These are phyloP conservation scores for Drosophila cognata DNA, from an alignment of 2,888 invertebrate genomes.

Conservation along the genomic window DNA sequence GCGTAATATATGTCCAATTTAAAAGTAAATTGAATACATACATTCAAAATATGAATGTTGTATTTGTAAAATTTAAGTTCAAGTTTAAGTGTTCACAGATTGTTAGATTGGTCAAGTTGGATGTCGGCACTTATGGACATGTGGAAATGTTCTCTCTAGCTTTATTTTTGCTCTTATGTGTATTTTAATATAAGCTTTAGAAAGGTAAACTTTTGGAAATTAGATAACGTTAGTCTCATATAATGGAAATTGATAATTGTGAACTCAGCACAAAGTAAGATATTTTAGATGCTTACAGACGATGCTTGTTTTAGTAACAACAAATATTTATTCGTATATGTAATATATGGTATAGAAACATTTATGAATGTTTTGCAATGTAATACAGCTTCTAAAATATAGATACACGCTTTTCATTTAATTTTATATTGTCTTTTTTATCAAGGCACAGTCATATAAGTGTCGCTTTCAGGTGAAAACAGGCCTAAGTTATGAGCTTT, in stretches of 20 bases:
- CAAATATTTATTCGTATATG: neutral
- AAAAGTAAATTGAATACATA: neutral
- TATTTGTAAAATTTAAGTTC: too few relatives aligned
- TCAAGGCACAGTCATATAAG: neutral
- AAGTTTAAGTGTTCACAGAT: neutral
- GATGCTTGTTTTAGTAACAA: neutral
- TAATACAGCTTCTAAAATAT: neutral
- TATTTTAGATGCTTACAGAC: neutral
- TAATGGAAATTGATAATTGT: neutral
- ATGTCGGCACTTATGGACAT: neutral
- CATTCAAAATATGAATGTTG: neutral
- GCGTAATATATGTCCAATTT: constrained; percentile 1
- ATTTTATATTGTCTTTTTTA: neutral
- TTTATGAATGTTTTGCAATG: neutral
- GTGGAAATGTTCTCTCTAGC: neutral
- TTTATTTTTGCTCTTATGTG: neutral
- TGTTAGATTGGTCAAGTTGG: neutral
- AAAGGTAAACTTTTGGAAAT: neutral
- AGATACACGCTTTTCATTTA: neutral
- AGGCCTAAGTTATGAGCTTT: constrained; percentile 2
- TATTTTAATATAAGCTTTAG: neutral
- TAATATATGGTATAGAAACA: neutral
- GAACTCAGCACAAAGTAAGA: neutral
- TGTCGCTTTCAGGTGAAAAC: constrained; percentile 14
- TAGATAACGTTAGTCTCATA: neutral